These are phyloP conservation scores for Galbula dea DNA, from an alignment of 2,113 vertebrate species.

Conservation along the genomic window DNA sequence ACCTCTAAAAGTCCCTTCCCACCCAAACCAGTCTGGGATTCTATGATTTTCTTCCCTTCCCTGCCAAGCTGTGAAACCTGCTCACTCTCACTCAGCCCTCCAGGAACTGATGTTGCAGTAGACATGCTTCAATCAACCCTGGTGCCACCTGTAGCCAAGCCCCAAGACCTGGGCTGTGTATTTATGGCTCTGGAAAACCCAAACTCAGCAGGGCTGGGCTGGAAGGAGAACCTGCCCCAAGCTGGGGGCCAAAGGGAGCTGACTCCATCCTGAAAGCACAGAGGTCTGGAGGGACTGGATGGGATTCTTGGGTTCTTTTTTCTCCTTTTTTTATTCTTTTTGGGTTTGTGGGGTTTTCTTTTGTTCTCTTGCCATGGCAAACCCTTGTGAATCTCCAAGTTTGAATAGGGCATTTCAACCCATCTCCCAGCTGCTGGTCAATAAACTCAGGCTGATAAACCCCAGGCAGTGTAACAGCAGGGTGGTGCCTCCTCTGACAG, in stretches of 20 bases:
- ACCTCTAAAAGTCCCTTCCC: no score
- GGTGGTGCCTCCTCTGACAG: not conserved
- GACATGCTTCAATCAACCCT: not conserved
- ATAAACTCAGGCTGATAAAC: not conserved
- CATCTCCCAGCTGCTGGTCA: not conserved
- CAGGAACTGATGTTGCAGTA: not conserved
- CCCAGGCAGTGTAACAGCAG: fast-evolving
- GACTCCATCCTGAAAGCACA: not conserved
- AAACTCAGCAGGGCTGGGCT: fast-evolving
- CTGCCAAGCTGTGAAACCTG: not conserved
- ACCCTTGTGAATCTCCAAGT: not conserved
- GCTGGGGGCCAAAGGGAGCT: fast-evolving
- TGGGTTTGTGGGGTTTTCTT: no score
- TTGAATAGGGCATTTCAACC: not conserved
- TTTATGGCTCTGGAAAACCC: not conserved
- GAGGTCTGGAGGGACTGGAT: not conserved
- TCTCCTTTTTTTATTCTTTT: no score
- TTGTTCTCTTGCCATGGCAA: not conserved
- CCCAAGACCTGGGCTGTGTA: not conserved
- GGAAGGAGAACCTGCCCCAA: not conserved
- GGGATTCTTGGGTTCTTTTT: no score
- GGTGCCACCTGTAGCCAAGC: not conserved
- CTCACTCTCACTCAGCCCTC: not conserved
- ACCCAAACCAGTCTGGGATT: no score
- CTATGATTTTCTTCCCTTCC: not conserved